phyloP scores from a whole-genome alignment of 2,888 invertebrate species.

The Stenurella melanura region DNA sequence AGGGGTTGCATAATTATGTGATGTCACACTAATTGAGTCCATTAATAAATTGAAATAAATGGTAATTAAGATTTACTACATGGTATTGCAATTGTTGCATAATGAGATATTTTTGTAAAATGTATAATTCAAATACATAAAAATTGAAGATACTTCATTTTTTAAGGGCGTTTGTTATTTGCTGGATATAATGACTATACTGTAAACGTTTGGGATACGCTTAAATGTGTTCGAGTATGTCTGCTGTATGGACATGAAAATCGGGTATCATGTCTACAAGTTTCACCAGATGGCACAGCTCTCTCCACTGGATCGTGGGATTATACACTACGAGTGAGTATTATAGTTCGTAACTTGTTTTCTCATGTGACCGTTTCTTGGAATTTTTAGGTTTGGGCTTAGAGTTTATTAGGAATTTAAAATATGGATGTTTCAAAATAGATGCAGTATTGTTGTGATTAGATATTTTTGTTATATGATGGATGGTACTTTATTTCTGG shows the following conservation, averaged over 20 bases:
- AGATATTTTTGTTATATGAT: not conserved
- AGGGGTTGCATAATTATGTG: too few species aligned
- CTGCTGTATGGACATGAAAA: conserved; percentile 97
- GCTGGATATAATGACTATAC: conserved; percentile 99
- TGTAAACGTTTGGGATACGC: conserved; percentile 98
- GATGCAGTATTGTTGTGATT: not conserved
- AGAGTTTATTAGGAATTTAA: not conserved
- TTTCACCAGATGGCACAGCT: conserved; percentile 98
- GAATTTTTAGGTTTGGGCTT: conserved; percentile 10
- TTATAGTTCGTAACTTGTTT: not conserved
- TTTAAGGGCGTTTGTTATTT: conserved; percentile 90
- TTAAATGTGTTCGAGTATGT: conserved; percentile 93
- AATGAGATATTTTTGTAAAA: too few species aligned
- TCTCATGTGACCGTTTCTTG: not conserved
- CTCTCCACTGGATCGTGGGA: conserved; percentile 99
- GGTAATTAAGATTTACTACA: too few species aligned
- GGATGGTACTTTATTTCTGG: not conserved
- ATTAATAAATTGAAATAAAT: too few species aligned
- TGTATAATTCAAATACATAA: not conserved
- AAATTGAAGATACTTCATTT: conserved; percentile 2
- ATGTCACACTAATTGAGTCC: too few species aligned
- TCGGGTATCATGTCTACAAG: conserved; percentile 91
- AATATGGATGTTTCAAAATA: not conserved
- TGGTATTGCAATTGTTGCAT: too few species aligned
- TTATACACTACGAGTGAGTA: conserved; percentile 86